Evolutionary conservation across 2,113 vertebrate species (phyloP).

Genomic region (Otus sunia): DNA sequence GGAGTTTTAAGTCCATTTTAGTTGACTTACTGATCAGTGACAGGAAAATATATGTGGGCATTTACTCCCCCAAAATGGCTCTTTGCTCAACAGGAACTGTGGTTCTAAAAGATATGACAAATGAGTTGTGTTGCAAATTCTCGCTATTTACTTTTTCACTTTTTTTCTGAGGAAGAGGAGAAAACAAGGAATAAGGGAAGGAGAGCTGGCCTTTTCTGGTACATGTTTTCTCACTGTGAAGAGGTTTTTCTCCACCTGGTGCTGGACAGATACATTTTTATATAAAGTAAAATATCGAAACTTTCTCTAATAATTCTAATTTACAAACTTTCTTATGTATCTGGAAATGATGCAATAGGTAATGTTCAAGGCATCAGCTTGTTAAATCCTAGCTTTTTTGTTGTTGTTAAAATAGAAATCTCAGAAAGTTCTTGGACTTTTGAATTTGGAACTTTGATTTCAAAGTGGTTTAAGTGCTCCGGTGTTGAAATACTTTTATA

Average conservation of each 20-base stretch:
- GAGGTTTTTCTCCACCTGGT: not conserved
- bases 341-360: not conserved
- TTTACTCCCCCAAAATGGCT: not conserved
- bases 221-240: not conserved
- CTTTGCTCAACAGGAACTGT: not conserved
- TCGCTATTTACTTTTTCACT: not conserved
- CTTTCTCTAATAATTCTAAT: not conserved
- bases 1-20: not conserved
- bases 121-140: not conserved
- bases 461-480: not conserved
- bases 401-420: not conserved
- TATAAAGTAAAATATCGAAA: not conserved
- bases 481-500: not conserved
- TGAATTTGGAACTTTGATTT: not conserved
- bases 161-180: not conserved
- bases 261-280: not conserved
- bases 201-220: not conserved
- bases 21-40: not conserved
- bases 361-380: not conserved
- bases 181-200: not conserved
- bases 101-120: not conserved
- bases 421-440: not conserved
- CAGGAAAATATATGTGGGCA: not conserved
- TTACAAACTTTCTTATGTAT: accelerated
- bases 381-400: not conserved